Conservation (phyloP, 2,888 invertebrate species). For the Ypsolopha sequella region DNA sequence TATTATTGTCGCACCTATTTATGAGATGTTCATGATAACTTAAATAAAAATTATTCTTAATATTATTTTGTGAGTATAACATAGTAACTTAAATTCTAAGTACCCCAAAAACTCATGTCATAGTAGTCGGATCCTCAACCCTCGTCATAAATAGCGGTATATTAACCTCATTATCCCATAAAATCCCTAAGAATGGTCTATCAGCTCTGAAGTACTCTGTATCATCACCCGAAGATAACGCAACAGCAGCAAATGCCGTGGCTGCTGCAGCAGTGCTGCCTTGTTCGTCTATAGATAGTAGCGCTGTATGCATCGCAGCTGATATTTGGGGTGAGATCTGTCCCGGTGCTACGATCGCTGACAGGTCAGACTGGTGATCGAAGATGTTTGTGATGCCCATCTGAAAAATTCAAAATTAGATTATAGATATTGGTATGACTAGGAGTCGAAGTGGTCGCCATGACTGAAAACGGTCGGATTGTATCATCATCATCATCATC, state of each 20-base stretch:
- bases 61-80: background rate
- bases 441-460: no score
- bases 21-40: no score
- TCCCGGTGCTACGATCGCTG: slow-evolving; percentile 30
- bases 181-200: slow-evolving; percentile 59
- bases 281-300: slow-evolving; percentile 62
- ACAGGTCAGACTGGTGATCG: slow-evolving; percentile 36
- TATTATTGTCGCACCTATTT: no score
- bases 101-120: background rate
- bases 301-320: slow-evolving; percentile 59
- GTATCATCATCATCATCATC: no score
- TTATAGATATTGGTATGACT: no score
- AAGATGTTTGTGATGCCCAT: slow-evolving; percentile 58
- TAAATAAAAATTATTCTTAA: background rate
- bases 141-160: slow-evolving; percentile 63
- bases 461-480: no score
- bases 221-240: slow-evolving; percentile 52
- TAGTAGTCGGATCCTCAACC: slow-evolving; percentile 44
- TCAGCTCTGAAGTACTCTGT: slow-evolving; percentile 40
- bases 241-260: slow-evolving; percentile 50
- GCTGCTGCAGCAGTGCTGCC: slow-evolving; percentile 63
- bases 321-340: slow-evolving; percentile 38
- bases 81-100: background rate
- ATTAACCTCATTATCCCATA: slow-evolving; percentile 53
- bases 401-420: slow-evolving; percentile 28